Evolutionary conservation across 2,888 invertebrate genomes (phyloP).

Genomic region (Gisinianus flammeolus): DNA sequence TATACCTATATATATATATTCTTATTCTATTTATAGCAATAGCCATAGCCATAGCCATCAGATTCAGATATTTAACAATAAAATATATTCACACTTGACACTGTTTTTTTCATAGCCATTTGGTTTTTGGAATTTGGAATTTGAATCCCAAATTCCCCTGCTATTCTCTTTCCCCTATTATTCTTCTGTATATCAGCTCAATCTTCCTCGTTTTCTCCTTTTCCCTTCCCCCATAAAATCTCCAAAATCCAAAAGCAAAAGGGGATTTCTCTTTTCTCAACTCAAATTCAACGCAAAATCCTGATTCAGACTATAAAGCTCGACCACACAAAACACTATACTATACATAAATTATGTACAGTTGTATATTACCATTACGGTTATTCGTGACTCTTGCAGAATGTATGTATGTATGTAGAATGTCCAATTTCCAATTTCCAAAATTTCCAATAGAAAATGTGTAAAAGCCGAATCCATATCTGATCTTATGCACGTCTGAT

Average conservation of each 20-base stretch:
- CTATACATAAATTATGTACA: no score
- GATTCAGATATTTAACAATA: neutral
- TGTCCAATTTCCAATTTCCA: no score
- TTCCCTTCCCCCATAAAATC: neutral
- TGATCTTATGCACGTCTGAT: no score
- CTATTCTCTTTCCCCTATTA: neutral
- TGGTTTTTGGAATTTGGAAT: neutral
- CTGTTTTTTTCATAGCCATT: neutral
- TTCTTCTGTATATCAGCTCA: neutral
- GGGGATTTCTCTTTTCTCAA: no score
- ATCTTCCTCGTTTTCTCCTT: neutral
- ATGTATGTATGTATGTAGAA: no score
- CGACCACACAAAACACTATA: no score
- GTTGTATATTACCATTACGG: no score
- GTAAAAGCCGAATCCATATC: no score
- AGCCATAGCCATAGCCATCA: neutral
- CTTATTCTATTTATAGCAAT: slow-evolving; percentile 3
- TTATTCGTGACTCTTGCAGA: no score
- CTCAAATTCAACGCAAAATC: no score
- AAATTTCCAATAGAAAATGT: no score
- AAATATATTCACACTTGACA: neutral
- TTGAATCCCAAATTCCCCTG: neutral
- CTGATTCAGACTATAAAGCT: no score
- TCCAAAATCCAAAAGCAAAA: neutral
- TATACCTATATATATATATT: neutral